Percentiles rank a stretch among this genome's conserved stretches.
These are phyloP conservation scores for Theretra japonica DNA, from an alignment of 2,888 invertebrate genomes.

Conservation along the genomic window DNA sequence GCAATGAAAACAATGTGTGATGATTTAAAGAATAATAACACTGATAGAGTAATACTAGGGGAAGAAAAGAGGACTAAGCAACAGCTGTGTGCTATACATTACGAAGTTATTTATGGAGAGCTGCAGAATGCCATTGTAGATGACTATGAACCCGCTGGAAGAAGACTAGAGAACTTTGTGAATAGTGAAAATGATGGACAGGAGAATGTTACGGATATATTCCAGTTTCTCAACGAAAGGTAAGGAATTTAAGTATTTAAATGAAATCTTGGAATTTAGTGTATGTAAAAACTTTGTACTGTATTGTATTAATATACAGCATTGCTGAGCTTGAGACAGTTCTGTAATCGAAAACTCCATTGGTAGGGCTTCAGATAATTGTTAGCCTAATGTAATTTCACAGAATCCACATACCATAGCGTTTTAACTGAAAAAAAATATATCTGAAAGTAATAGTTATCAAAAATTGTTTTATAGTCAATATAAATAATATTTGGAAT, in stretches of 20 bases:
- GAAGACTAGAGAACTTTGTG: slow-evolving; percentile 59
- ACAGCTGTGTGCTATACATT: slow-evolving; percentile 68
- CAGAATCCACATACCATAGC: neutral
- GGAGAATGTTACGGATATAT: slow-evolving; percentile 52
- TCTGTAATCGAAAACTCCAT: too few species aligned
- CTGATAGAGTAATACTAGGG: slow-evolving; percentile 59
- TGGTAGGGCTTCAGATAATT: too few species aligned
- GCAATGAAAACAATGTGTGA: slow-evolving; percentile 60
- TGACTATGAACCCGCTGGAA: slow-evolving; percentile 54
- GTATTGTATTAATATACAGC: too few species aligned
- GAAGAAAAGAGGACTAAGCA: slow-evolving; percentile 58
- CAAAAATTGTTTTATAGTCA: too few species aligned
- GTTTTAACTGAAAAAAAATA: too few species aligned
- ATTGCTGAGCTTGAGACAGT: too few species aligned
- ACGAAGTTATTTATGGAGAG: slow-evolving; percentile 57
- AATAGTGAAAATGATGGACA: slow-evolving; percentile 46
- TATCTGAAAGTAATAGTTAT: too few species aligned
- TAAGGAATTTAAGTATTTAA: slow-evolving; percentile 41
- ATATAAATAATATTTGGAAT: too few species aligned
- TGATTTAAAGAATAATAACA: slow-evolving; percentile 56
- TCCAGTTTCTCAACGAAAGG: slow-evolving; percentile 63
- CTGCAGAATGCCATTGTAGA: slow-evolving; percentile 50
- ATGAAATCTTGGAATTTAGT: too few species aligned
- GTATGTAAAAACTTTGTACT: too few species aligned
- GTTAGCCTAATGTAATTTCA: neutral